Percentiles rank a stretch among this genome's conserved stretches.
These are phyloP conservation scores for Regulus satrapa DNA, from an alignment of 2,113 vertebrate genomes.

Conservation along the genomic window DNA sequence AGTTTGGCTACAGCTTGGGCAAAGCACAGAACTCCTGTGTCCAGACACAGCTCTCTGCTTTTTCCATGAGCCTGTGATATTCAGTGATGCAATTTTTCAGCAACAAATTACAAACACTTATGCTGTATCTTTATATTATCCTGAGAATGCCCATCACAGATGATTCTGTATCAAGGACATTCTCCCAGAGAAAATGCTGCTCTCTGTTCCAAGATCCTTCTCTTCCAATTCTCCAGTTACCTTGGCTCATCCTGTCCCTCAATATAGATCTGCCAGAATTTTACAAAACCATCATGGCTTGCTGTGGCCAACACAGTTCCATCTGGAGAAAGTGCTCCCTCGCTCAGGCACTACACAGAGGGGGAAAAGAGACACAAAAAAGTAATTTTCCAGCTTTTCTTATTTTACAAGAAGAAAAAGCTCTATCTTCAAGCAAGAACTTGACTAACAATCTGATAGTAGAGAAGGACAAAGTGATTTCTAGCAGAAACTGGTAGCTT, in stretches of 20 bases:
- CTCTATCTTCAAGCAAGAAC: background rate
- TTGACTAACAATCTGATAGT: background rate
- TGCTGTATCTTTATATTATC: accelerated
- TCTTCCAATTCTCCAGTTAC: conserved; percentile 64
- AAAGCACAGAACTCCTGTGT: background rate
- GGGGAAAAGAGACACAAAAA: background rate
- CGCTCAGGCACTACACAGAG: conserved; percentile 83
- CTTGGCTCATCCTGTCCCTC: conserved; percentile 93
- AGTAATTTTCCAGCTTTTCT: background rate
- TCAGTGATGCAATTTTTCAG: background rate
- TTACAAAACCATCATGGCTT: conserved; percentile 95
- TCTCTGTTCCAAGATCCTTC: background rate
- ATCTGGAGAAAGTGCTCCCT: conserved; percentile 95
- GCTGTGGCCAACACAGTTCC: conserved; percentile 95
- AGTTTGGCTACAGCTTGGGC: background rate
- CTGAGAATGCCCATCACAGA: background rate
- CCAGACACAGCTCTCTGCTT: background rate
- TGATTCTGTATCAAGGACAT: background rate
- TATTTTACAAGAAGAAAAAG: background rate
- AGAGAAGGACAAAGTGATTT: background rate
- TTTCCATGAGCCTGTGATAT: background rate
- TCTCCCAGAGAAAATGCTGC: background rate
- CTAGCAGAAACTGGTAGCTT: background rate
- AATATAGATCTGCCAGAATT: conserved; percentile 99
- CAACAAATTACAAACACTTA: background rate